A percentile compares a stretch with the other conserved stretches of the same genome.
Evolutionary conservation across 1,140 invertebrate genomes (phyloP).

Genomic region (Aphelenchoides besseyi): DNA sequence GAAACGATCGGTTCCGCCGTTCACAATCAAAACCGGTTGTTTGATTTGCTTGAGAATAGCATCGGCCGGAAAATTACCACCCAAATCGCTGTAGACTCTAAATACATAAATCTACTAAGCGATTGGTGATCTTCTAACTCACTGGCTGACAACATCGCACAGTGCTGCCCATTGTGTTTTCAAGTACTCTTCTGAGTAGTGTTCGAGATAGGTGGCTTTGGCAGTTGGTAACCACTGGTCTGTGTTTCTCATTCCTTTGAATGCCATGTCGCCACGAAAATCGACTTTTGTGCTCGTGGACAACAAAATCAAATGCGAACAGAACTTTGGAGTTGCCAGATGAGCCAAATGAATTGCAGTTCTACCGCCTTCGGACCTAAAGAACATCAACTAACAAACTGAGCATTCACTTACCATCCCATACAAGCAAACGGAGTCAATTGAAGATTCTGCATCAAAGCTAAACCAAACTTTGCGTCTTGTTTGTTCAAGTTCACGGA

Average conservation of each 20-base stretch:
- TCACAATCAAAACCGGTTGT: conserved; percentile 55
- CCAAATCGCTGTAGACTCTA: conserved; percentile 57
- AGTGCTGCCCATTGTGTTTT: conserved; percentile 59
- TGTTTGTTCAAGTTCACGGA: conserved; percentile 57
- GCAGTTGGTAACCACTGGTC: conserved; percentile 56
- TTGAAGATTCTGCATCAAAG: conserved; percentile 50
- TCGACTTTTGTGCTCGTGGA: conserved; percentile 58
- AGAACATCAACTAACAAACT: too few relatives aligned
- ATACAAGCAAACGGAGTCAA: conserved; percentile 54
- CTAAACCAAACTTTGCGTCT: conserved; percentile 54
- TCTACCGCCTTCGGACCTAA: conserved; percentile 58
- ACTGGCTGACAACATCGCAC: conserved; percentile 58
- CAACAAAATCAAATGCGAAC: conserved; percentile 51
- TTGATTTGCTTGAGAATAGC: conserved; percentile 47
- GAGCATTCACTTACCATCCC: too few relatives aligned
- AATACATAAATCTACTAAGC: conserved; percentile 18
- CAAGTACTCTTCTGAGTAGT: conserved; percentile 56
- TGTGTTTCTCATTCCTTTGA: conserved; percentile 61
- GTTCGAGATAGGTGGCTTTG: conserved; percentile 52
- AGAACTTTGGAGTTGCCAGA: conserved; percentile 40
- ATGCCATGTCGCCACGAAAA: conserved; percentile 58
- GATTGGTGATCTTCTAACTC: conserved; percentile 16
- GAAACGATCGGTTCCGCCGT: conserved; percentile 56
- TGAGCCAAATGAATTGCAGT: conserved; percentile 59
- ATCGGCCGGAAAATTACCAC: conserved; percentile 59